These are phyloP conservation scores for Dicaeum eximium DNA, from an alignment of 2,113 vertebrate genomes.

Conservation along the genomic window DNA sequence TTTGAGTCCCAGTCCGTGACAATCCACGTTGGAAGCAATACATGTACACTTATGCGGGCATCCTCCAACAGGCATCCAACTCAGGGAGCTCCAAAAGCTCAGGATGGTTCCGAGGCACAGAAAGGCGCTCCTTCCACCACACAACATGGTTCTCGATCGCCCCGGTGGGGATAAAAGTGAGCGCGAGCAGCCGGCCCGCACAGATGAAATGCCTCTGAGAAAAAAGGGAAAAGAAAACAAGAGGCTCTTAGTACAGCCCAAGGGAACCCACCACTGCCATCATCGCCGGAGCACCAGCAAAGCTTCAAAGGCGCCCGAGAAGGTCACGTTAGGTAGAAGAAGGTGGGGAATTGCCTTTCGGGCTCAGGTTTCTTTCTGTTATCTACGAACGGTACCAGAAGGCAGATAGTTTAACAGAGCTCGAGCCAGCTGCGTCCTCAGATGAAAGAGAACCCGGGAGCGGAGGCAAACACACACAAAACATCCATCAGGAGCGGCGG, in stretches of 20 bases:
- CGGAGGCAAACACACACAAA: conserved; percentile 26
- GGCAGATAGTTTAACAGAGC: conserved; percentile 26
- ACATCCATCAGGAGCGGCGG: conserved; percentile 43
- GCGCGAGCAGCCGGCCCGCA: not conserved
- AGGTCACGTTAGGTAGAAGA: conserved; percentile 39
- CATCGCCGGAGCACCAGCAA: conserved; percentile 2
- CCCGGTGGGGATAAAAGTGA: not conserved
- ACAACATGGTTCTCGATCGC: conserved; percentile 69
- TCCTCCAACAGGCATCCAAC: conserved; percentile 74
- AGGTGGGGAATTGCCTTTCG: conserved; percentile 45
- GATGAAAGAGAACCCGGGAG: conserved; percentile 53
- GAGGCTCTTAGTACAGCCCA: conserved; percentile 54
- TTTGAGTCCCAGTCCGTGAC: conserved; percentile 89
- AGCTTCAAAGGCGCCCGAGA: not conserved
- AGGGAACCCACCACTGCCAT: conserved; percentile 38
- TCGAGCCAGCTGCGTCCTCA: conserved; percentile 19
- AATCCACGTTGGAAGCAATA: conserved; percentile 94
- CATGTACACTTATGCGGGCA: conserved; percentile 97
- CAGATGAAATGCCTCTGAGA: conserved; percentile 42
- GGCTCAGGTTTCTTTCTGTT: conserved; percentile 33
- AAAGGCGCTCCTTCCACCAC: conserved; percentile 60
- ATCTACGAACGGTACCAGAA: not conserved
- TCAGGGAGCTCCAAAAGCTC: conserved; percentile 74
- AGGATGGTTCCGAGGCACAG: conserved; percentile 67
- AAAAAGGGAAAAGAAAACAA: conserved; percentile 2